A percentile compares a stretch with the other conserved stretches of the same genome.
Evolutionary conservation across 2,888 invertebrate species (phyloP).

Genomic region (Phasia obesa): DNA sequence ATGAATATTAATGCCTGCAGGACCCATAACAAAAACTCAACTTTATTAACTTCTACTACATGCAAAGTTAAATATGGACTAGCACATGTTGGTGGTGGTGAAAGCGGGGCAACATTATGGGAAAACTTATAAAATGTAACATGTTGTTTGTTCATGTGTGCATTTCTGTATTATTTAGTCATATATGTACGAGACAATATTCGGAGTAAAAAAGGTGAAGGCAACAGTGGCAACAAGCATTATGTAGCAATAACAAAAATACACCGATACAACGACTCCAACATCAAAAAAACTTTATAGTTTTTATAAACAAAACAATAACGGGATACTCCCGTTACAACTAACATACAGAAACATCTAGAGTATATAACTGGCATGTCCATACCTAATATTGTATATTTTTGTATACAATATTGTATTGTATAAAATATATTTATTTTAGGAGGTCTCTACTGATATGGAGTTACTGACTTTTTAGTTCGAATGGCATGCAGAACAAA

Average conservation of each 20-base stretch:
- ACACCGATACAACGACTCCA: conserved; percentile 5
- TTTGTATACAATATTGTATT: too few relatives aligned
- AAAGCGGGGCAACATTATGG: conserved; percentile 18
- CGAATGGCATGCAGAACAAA: too few relatives aligned
- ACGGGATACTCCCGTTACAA: neutral
- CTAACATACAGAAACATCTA: neutral
- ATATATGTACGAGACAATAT: conserved; percentile 12
- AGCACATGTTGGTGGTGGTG: conserved; percentile 31
- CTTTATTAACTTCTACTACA: conserved; percentile 31
- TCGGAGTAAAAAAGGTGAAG: neutral
- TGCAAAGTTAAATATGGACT: conserved; percentile 13
- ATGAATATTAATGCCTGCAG: conserved; percentile 43
- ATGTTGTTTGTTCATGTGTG: conserved; percentile 7
- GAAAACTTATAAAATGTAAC: conserved; percentile 33
- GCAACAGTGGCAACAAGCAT: conserved; percentile 20
- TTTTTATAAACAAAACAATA: conserved; percentile 16
- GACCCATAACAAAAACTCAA: conserved; percentile 22
- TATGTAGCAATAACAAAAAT: conserved; percentile 1
- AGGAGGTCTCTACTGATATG: too few relatives aligned
- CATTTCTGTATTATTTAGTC: conserved; percentile 16
- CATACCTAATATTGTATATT: neutral
- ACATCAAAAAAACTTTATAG: conserved; percentile 15
- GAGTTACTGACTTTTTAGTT: too few relatives aligned
- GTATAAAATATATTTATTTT: too few relatives aligned
- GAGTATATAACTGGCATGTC: neutral